A percentile compares a stretch with the other conserved stretches of the same genome.
Evolutionary conservation across 1,140 invertebrate species (phyloP).

Genomic region (Cataglyphis hispanica): DNA sequence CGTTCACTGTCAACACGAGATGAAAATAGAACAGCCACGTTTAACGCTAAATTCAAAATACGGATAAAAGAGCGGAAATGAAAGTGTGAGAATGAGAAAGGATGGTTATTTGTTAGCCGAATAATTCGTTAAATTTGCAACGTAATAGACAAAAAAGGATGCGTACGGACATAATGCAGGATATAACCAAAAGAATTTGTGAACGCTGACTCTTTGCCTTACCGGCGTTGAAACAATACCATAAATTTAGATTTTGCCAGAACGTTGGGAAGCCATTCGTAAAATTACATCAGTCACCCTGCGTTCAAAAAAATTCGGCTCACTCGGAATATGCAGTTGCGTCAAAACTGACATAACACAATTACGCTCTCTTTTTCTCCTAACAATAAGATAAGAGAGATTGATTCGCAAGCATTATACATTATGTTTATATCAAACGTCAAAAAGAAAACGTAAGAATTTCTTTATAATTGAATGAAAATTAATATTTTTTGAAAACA

Average conservation of each 20-base stretch:
- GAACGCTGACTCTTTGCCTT: background rate
- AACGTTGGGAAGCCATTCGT: background rate
- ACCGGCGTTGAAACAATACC: background rate
- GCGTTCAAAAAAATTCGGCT: conserved; percentile 14
- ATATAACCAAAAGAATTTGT: conserved; percentile 1
- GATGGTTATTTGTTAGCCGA: conserved; percentile 5
- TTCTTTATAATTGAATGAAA: background rate
- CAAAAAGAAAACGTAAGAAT: background rate
- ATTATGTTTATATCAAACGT: background rate
- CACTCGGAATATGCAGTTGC: background rate
- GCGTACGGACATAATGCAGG: conserved; percentile 9
- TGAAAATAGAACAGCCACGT: conserved; percentile 16
- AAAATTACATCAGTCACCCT: conserved; percentile 4
- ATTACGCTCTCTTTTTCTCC: background rate
- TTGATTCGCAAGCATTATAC: background rate
- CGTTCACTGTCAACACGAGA: conserved; percentile 12
- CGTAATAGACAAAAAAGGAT: conserved; percentile 8
- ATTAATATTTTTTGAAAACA: background rate
- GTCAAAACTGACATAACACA: background rate
- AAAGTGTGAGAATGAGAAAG: conserved; percentile 26
- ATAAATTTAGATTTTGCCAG: conserved; percentile 34
- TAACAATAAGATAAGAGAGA: background rate
- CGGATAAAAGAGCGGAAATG: conserved; percentile 26
- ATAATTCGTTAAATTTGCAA: conserved; percentile 35
- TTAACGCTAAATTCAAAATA: conserved; percentile 40